These are phyloP conservation scores for Formica exsecta DNA, from an alignment of 1,140 invertebrate genomes.

Conservation along the genomic window DNA sequence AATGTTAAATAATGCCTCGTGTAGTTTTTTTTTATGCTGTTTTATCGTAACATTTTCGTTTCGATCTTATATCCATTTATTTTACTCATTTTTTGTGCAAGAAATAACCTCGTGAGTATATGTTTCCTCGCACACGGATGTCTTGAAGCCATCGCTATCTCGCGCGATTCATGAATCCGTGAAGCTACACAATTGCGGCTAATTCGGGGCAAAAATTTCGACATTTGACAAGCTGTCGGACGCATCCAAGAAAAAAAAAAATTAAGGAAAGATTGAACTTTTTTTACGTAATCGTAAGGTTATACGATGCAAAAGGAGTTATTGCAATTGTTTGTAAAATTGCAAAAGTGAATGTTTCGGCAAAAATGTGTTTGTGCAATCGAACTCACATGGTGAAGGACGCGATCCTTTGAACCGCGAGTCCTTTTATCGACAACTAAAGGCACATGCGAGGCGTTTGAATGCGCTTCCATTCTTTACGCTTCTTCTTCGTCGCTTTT, in stretches of 20 bases:
- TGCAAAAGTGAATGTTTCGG: constrained; percentile 75
- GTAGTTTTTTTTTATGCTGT: background rate
- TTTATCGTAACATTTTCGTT: background rate
- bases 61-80: background rate
- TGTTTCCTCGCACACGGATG: background rate
- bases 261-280: constrained; percentile 18
- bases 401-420: background rate
- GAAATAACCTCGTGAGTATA: background rate
- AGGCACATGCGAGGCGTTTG: background rate
- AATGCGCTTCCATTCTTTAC: constrained; percentile 66
- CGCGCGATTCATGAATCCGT: constrained; percentile 26
- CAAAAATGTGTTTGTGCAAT: constrained; percentile 69
- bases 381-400: background rate
- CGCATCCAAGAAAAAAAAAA: constrained; percentile 13
- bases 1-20: constrained; percentile 19
- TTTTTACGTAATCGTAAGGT: constrained; percentile 63
- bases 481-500: constrained; percentile 33
- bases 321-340: constrained; percentile 66
- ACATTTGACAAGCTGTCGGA: constrained; percentile 45
- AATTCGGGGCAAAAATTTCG: constrained; percentile 71
- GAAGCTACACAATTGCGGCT: constrained; percentile 64
- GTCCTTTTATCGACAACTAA: constrained; percentile 46
- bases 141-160: constrained; percentile 46
- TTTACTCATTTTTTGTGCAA: background rate
- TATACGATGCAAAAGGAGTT: constrained; percentile 41